A percentile compares a stretch with the other conserved stretches of the same genome.
Conservation (phyloP, 2,797 vertebrate species). For the Myotis planiceps region DNA sequence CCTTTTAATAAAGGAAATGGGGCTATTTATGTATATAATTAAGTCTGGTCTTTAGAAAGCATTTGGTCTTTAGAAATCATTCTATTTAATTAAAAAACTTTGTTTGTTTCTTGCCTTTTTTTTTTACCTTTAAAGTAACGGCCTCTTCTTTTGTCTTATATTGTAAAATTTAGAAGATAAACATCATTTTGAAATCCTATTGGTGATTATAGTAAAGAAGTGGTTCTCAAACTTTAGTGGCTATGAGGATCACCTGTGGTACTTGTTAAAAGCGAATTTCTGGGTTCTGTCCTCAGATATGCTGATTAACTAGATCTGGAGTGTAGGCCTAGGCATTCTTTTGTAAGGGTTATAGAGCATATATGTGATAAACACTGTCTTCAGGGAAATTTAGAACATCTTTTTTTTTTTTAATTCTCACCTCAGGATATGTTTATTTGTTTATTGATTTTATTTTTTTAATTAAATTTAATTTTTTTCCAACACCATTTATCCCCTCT, state of each 20-base stretch:
- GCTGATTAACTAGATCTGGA: not conserved
- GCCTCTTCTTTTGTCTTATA: not conserved
- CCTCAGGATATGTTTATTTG: not conserved
- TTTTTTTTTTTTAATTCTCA: not conserved
- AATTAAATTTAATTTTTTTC: no score
- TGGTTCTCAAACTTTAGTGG: not conserved
- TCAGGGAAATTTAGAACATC: not conserved
- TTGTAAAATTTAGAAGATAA: conserved; percentile 15
- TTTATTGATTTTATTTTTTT: not conserved
- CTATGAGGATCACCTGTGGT: not conserved
- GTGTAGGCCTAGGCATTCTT: not conserved
- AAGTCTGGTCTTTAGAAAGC: conserved; percentile 17
- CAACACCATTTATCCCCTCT: no score
- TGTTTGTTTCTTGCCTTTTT: not conserved
- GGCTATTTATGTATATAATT: not conserved
- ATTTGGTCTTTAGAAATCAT: conserved; percentile 35
- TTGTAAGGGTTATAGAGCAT: not conserved
- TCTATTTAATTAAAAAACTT: conserved; percentile 45
- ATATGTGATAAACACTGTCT: not conserved
- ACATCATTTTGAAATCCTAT: conserved; percentile 6
- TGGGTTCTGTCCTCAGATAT: not conserved
- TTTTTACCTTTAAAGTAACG: not conserved
- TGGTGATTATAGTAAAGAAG: conserved; percentile 31
- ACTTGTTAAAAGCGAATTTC: not conserved
- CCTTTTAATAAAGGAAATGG: conserved; percentile 19